phyloP scores from a whole-genome alignment of 2,888 invertebrate species.

The Acrobasis consociella region DNA sequence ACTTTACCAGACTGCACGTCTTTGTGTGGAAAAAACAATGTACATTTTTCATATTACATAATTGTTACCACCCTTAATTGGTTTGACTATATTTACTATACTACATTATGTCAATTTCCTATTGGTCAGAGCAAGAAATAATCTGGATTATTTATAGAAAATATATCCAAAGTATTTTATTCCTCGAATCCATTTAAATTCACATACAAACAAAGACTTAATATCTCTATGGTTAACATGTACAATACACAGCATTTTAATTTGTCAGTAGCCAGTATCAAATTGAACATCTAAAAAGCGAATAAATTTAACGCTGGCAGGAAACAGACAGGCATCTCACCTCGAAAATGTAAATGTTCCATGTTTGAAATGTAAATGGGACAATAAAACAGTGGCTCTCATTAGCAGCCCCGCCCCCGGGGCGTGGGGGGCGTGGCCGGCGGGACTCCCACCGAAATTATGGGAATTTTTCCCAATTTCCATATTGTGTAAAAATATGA shows the following conservation, averaged over 20 bases:
- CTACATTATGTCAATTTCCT: too few relatives aligned
- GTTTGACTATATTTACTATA: too few relatives aligned
- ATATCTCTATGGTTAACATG: neutral
- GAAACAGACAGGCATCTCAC: slow-evolving; percentile 22
- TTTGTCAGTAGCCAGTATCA: neutral
- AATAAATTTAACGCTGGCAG: slow-evolving; percentile 12
- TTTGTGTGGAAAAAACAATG: too few relatives aligned
- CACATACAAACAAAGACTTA: too few relatives aligned
- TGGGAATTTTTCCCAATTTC: slow-evolving; percentile 24
- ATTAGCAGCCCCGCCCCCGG: slow-evolving; percentile 62
- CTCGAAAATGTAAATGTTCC: slow-evolving; percentile 23
- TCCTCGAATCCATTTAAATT: too few relatives aligned
- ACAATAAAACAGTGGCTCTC: slow-evolving; percentile 46
- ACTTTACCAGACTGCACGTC: neutral
- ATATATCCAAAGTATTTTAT: too few relatives aligned
- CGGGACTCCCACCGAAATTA: slow-evolving; percentile 38
- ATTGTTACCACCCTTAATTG: too few relatives aligned
- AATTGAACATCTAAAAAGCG: slow-evolving; percentile 5
- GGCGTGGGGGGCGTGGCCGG: slow-evolving; percentile 51
- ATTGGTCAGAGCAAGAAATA: too few relatives aligned
- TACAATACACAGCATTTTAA: neutral
- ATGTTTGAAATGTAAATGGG: slow-evolving; percentile 33
- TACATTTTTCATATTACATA: too few relatives aligned
- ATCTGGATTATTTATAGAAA: too few relatives aligned
- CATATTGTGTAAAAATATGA: slow-evolving; percentile 21